Evolutionary conservation across 2,797 vertebrate genomes (phyloP).

Genomic region (Enteromius unitaeniatus): DNA sequence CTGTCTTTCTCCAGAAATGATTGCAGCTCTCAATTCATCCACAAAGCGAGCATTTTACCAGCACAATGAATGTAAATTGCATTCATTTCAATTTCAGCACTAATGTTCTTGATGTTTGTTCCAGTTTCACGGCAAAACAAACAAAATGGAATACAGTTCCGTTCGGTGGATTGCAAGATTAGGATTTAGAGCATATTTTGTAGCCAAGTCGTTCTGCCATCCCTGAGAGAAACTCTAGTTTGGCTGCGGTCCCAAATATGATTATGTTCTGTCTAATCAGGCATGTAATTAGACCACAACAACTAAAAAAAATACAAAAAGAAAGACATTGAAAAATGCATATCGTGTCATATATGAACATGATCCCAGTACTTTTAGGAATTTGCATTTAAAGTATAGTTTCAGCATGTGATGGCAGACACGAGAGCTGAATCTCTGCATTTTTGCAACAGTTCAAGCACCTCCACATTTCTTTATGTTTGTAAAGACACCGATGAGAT

Average conservation of each 20-base stretch:
- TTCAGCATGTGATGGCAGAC: background rate
- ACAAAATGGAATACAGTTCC: slow-evolving; percentile 55
- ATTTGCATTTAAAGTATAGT: background rate
- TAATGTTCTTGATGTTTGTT: slow-evolving; percentile 62
- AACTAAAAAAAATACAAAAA: slow-evolving; percentile 18
- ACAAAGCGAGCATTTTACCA: slow-evolving; percentile 48
- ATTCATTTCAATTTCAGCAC: slow-evolving; percentile 59
- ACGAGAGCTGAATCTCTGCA: background rate
- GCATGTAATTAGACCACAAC: slow-evolving; percentile 51
- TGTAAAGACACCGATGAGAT: background rate
- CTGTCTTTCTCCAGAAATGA: slow-evolving; percentile 45
- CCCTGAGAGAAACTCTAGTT: slow-evolving; percentile 41
- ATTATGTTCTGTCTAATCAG: slow-evolving; percentile 48
- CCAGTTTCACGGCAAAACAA: slow-evolving; percentile 55
- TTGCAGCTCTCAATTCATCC: slow-evolving; percentile 58
- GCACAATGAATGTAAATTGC: slow-evolving; percentile 64
- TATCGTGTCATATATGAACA: background rate
- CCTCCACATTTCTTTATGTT: background rate
- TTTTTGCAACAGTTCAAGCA: background rate
- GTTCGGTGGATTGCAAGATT: slow-evolving; percentile 38
- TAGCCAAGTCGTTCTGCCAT: slow-evolving; percentile 35
- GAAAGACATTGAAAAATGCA: slow-evolving; percentile 14
- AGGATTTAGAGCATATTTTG: slow-evolving; percentile 46
- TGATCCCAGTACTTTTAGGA: background rate
- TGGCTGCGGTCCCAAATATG: slow-evolving; percentile 19